Percentiles rank a stretch among this genome's conserved stretches.
Evolutionary conservation across 2,113 vertebrate species (phyloP).

Genomic region (Ardeotis arabs): DNA sequence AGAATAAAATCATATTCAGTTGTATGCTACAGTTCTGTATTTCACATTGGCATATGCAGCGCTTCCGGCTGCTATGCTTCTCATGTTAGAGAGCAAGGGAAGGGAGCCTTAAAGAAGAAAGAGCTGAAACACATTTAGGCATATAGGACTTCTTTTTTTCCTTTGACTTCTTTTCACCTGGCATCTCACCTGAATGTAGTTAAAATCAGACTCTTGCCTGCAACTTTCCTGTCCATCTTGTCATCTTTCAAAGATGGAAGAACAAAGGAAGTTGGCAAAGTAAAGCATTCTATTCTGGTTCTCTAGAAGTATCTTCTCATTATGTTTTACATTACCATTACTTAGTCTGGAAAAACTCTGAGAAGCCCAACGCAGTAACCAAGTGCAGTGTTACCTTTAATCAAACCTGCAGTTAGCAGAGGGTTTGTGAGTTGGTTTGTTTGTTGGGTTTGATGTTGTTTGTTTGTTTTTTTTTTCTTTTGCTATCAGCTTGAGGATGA

Average conservation of each 20-base stretch:
- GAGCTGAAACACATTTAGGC: not conserved
- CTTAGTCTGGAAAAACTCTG: not conserved
- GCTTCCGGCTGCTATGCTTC: not conserved
- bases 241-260: not conserved
- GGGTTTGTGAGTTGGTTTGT: not conserved
- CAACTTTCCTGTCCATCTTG: not conserved
- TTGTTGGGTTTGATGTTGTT: not conserved
- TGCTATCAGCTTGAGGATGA: not conserved
- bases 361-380: not conserved
- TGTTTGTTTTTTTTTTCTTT: not conserved
- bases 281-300: not conserved
- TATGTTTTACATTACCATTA: not conserved
- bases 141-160: not conserved
- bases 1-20: not conserved
- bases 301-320: not conserved
- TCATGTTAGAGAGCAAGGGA: not conserved
- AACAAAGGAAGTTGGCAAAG: not conserved
- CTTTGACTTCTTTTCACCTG: not conserved
- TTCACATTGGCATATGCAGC: not conserved
- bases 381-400: not conserved
- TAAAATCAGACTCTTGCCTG: not conserved
- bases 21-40: not conserved
- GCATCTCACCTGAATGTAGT: not conserved
- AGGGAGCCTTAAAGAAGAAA: not conserved
- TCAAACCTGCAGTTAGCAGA: not conserved